Percentiles rank a stretch among this genome's conserved stretches.
These are phyloP conservation scores for Thunnus thynnus DNA, from an alignment of 2,113 vertebrate genomes.

Conservation along the genomic window DNA sequence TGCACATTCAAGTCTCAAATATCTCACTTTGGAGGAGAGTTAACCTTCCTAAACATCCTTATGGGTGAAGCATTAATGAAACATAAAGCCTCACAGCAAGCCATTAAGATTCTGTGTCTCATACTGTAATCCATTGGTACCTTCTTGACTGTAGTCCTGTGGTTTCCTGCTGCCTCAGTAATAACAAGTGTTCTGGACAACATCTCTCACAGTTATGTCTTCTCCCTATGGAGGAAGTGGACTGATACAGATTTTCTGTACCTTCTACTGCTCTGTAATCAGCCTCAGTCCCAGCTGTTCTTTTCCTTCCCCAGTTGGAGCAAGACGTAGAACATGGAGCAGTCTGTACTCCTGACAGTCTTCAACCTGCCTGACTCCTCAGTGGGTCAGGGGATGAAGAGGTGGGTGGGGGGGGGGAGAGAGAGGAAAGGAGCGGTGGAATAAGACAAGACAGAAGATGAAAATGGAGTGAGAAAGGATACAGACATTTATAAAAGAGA, in stretches of 20 bases:
- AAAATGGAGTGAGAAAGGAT: background rate
- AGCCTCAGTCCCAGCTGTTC: background rate
- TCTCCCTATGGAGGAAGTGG: background rate
- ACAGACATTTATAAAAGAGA: background rate
- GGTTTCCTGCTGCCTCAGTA: constrained; percentile 20
- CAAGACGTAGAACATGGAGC: background rate
- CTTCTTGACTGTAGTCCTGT: background rate
- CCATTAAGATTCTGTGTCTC: constrained; percentile 15
- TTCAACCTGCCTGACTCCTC: too few relatives aligned
- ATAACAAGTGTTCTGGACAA: constrained; percentile 13
- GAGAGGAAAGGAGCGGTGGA: too few relatives aligned
- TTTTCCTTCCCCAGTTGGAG: background rate
- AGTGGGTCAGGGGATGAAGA: too few relatives aligned
- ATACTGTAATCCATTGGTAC: constrained; percentile 5
- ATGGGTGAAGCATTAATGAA: constrained; percentile 30
- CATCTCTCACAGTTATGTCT: background rate
- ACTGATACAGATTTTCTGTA: background rate
- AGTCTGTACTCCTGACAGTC: background rate
- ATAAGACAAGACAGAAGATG: too few relatives aligned
- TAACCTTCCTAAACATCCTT: background rate
- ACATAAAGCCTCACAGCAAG: constrained; percentile 12
- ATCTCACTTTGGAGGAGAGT: background rate
- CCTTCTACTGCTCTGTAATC: constrained; percentile 1
- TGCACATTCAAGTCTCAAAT: background rate
- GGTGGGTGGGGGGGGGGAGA: too few relatives aligned